A percentile compares a stretch with the other conserved stretches of the same genome.
Conservation (phyloP, 92 coral and sea anemone species). For the Hydrozoanthus gracilis region DNA sequence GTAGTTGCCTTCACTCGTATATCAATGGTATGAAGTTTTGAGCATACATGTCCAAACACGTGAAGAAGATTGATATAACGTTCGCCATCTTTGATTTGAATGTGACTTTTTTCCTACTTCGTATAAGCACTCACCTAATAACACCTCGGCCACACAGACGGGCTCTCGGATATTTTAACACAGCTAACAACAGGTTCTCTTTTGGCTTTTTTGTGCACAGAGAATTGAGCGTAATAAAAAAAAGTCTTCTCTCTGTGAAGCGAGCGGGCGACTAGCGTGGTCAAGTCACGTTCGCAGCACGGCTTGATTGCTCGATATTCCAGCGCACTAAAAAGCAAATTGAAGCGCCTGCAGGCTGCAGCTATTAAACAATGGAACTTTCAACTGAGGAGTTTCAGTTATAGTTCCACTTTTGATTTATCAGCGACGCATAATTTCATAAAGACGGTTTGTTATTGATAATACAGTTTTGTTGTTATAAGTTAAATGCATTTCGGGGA, state of each 20-base stretch:
- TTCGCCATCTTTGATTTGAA: conserved; percentile 1
- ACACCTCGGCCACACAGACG: conserved; percentile 12
- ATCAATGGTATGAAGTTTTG: neutral
- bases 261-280: neutral
- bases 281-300: neutral
- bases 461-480: too few relatives aligned
- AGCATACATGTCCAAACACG: conserved; percentile 8
- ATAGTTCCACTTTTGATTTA: too few relatives aligned
- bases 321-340: too few relatives aligned
- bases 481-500: too few relatives aligned
- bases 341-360: conserved; percentile 1
- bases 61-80: neutral
- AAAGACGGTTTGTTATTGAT: too few relatives aligned
- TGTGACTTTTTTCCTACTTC: neutral
- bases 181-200: neutral
- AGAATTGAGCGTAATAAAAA: neutral
- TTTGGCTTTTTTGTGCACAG: conserved; percentile 1
- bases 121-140: conserved; percentile 7
- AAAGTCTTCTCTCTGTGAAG: conserved; percentile 8
- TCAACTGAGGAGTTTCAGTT: neutral
- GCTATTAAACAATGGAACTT: conserved; percentile 4
- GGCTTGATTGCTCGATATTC: conserved; percentile 1
- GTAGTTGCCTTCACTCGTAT: conserved; percentile 9
- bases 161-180: neutral
- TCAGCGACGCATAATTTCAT: too few relatives aligned